Evolutionary conservation across 2,797 vertebrate genomes (phyloP), one percentile per base, ranked within the genome.

Genomic region (Sebastes cheni): DNA sequence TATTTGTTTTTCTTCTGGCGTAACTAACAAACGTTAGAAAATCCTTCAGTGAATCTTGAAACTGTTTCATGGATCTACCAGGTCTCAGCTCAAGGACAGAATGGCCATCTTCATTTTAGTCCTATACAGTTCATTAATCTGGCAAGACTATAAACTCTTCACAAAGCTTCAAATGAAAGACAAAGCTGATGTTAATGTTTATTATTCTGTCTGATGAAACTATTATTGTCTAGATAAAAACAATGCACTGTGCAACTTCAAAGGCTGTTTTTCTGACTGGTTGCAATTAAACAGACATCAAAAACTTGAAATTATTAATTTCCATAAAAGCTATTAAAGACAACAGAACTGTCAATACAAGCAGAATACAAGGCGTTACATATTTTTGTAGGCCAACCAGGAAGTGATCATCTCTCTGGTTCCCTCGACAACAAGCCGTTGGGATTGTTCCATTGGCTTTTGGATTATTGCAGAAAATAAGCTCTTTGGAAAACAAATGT

Each of bases 201-300:
- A 62, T 79, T 60, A 50, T 72, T 72, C 65, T 66, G 29, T 32
- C 23, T 34, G 72, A 68, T 68, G 39, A 67, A 73, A 68, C 60
- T 5, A 61, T 75, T 1, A 68, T 30, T 55, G 59, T 59, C 36
- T 29, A 50, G 30, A 82, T 75, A 12, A 65, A 75, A 67, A 62
- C 25, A 23, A 67, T 29, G 5, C 22, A 34, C 20, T 7, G 27
- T 14, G 66, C 34, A 20, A 2, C 56, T 67, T 79, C n/a, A 77
- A 65, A 80, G 11, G 23, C 68, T 25, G 64, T 50, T 54, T 60
- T 22, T 32, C 32, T 2, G 12, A 70, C 30, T 4, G 46, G 29
- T 52, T 70, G 65, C 34, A 61, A 23, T 60, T 14, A 65, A 72
- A 46, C 42, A 67, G 34, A 42, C 39, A 42, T 42, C n/a, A 11